These are phyloP conservation scores for Petrolisthes cinctipes DNA, from an alignment of 2,888 invertebrate genomes.

Conservation along the genomic window DNA sequence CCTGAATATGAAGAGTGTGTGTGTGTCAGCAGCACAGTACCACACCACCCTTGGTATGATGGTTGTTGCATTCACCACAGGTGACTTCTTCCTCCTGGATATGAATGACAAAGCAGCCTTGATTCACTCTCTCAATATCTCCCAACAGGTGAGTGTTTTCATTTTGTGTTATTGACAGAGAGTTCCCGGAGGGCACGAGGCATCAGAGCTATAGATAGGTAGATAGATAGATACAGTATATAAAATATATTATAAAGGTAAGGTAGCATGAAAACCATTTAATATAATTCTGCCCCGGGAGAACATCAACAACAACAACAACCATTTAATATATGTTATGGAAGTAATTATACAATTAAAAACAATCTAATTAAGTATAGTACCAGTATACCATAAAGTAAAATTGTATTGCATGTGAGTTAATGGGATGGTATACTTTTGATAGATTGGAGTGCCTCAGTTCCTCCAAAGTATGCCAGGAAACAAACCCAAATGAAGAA, in stretches of 20 bases:
- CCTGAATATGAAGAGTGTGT: not conserved
- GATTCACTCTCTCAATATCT: conserved; percentile 87
- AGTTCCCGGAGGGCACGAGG: not conserved
- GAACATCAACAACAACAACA: no score
- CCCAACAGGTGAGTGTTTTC: conserved; percentile 76
- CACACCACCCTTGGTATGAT: conserved; percentile 84
- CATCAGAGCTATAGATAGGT: no score
- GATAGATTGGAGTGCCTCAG: no score
- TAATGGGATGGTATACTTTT: no score
- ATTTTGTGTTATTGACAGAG: not conserved
- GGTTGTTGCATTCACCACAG: conserved; percentile 90
- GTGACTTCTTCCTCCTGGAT: conserved; percentile 93
- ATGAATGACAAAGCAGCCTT: conserved; percentile 88
- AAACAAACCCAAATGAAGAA: no score
- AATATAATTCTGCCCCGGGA: not conserved
- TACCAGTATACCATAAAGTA: not conserved
- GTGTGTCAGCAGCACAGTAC: conserved; percentile 86
- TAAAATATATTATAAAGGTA: not conserved
- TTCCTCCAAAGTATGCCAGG: no score
- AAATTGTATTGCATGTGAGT: no score
- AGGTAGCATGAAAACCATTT: not conserved
- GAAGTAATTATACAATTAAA: not conserved
- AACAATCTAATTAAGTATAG: not conserved
- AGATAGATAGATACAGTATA: no score
- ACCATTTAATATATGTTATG: not conserved